A percentile compares a stretch with the other conserved stretches of the same genome.
These are phyloP conservation scores for Rhynchonycteris naso DNA, from an alignment of 2,797 vertebrate species.

Conservation along the genomic window DNA sequence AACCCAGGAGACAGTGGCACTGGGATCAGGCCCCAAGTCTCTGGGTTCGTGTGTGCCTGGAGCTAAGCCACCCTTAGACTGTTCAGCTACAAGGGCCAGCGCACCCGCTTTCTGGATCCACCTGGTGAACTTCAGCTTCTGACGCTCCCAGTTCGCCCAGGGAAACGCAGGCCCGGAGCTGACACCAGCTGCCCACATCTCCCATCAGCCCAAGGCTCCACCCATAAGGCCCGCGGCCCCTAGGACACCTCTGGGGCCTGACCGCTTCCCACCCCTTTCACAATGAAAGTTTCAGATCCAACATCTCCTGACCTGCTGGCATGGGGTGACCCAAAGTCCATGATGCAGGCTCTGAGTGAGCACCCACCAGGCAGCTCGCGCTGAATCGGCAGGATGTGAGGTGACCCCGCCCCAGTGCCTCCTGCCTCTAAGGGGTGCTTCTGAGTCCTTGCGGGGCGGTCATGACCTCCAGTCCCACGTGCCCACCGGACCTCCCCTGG, in stretches of 20 bases:
- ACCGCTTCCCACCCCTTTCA: neutral
- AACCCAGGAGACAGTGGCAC: neutral
- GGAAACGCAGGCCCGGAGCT: neutral
- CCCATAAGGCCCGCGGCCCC: neutral
- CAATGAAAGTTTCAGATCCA: neutral
- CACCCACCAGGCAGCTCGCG: neutral
- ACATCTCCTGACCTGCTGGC: neutral
- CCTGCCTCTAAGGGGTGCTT: neutral
- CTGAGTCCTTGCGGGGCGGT: neutral
- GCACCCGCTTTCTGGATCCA: no score
- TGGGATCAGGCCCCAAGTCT: neutral
- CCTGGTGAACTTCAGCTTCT: neutral
- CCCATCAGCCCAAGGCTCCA: neutral
- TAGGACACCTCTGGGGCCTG: accelerated
- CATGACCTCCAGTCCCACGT: accelerated
- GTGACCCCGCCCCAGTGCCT: neutral
- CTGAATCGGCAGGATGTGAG: accelerated
- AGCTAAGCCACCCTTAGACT: no score
- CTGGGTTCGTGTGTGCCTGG: neutral
- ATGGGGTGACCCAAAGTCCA: neutral
- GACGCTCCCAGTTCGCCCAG: accelerated
- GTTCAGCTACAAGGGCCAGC: neutral
- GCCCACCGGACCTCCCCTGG: accelerated
- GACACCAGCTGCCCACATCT: neutral
- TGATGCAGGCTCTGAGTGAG: neutral